Evolutionary conservation across 2,113 vertebrate species (phyloP).

Genomic region (Rallus limicola): DNA sequence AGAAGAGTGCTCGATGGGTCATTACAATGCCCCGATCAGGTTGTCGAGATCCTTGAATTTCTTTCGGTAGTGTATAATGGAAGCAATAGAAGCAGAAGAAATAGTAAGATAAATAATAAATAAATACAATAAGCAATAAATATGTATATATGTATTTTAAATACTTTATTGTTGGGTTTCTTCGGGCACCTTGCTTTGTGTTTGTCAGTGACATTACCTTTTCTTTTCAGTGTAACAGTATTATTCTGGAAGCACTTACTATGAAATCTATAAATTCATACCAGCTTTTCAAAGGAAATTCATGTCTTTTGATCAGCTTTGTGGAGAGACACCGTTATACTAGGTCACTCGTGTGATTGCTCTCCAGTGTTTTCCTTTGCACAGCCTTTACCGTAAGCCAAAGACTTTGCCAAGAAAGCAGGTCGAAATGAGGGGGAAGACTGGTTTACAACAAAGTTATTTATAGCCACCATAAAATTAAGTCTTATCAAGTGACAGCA

Average conservation of each 20-base stretch:
- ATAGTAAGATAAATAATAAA: not conserved
- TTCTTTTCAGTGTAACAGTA: not conserved
- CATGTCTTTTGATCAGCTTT: not conserved
- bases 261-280: not conserved
- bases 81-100: not conserved
- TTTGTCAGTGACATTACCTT: not conserved
- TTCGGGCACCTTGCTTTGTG: not conserved
- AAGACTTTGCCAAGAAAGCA: not conserved
- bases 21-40: not conserved
- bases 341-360: not conserved
- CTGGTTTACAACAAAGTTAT: slow-evolving; percentile 6
- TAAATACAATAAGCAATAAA: not conserved
- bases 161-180: not conserved
- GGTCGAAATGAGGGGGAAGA: not conserved
- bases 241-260: not conserved
- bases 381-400: not conserved
- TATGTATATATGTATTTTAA: not conserved
- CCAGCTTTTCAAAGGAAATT: not conserved
- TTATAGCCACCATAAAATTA: not conserved
- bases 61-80: not conserved
- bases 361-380: not conserved
- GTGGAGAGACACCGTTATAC: not conserved
- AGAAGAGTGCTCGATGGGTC: not conserved
- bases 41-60: not conserved
- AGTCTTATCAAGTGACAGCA: not conserved